A percentile compares a stretch with the other conserved stretches of the same genome.
Conservation (phyloP, 2,797 vertebrate genomes). For the Anguilla marmorata region DNA sequence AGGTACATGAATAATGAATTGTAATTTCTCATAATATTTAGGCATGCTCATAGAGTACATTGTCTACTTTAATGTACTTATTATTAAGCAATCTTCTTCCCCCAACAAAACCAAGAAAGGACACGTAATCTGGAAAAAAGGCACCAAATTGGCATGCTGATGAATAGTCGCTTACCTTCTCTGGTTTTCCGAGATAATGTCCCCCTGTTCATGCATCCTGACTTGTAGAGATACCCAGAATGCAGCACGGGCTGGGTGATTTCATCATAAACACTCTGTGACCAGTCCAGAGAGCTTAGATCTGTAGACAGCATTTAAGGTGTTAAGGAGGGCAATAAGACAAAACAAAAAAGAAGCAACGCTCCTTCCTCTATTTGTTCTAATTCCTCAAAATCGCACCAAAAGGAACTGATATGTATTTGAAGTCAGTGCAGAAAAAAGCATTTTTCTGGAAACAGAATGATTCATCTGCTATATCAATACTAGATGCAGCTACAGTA, state of each 20-base stretch:
- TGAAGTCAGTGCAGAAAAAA: background rate
- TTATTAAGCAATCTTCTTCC: constrained; percentile 25
- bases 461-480: background rate
- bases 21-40: background rate
- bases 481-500: background rate
- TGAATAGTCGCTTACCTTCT: constrained; percentile 72
- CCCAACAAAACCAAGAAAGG: constrained; percentile 26
- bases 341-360: background rate
- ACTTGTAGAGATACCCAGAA: constrained; percentile 85
- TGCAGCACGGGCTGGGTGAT: constrained; percentile 84
- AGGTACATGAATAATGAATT: background rate
- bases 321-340: background rate
- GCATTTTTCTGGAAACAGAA: background rate
- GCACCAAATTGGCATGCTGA: constrained; percentile 33
- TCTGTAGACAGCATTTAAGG: constrained; percentile 16
- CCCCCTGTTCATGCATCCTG: constrained; percentile 61
- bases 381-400: background rate
- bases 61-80: constrained; percentile 15
- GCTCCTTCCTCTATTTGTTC: background rate
- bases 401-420: background rate
- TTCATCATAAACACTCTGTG: constrained; percentile 84
- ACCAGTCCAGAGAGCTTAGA: constrained; percentile 2
- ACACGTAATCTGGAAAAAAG: constrained; percentile 43
- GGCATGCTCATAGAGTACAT: background rate
- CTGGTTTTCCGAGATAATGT: constrained; percentile 73